phyloP scores from a whole-genome alignment of 2,797 vertebrate species.

The Tauraco hartlaubi region DNA sequence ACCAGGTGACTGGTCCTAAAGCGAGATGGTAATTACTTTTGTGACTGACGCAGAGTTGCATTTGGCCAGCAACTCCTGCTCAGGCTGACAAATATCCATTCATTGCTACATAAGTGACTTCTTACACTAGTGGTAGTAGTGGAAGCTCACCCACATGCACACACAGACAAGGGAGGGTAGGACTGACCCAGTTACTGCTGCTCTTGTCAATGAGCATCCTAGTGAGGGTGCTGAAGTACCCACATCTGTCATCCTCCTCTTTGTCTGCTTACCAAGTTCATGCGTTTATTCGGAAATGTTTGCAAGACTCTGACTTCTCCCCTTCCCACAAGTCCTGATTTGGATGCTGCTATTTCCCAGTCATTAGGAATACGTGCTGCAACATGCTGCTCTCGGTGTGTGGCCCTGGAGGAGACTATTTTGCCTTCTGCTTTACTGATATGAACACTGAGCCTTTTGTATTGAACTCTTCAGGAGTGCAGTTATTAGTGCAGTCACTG shows the following conservation, averaged over 20 bases:
- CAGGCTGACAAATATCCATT: neutral
- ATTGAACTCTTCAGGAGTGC: neutral
- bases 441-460: neutral
- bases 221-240: neutral
- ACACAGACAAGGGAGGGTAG: no score
- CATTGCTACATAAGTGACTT: neutral
- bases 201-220: neutral
- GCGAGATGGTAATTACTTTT: neutral
- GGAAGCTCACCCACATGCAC: fast-evolving
- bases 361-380: neutral
- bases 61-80: neutral
- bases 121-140: neutral
- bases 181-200: neutral
- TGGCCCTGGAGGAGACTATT: neutral
- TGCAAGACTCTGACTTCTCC: neutral
- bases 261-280: fast-evolving
- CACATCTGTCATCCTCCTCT: neutral
- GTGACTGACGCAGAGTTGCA: neutral
- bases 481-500: neutral
- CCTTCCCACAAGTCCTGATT: neutral
- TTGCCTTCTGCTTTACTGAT: neutral
- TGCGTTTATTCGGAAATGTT: neutral
- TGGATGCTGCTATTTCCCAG: neutral
- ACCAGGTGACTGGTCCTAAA: neutral
- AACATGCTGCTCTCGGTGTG: neutral